A percentile compares a stretch with the other conserved stretches of the same genome.
phyloP scores from a whole-genome alignment of 2,113 vertebrate species.

The Todiramphus chloris region DNA sequence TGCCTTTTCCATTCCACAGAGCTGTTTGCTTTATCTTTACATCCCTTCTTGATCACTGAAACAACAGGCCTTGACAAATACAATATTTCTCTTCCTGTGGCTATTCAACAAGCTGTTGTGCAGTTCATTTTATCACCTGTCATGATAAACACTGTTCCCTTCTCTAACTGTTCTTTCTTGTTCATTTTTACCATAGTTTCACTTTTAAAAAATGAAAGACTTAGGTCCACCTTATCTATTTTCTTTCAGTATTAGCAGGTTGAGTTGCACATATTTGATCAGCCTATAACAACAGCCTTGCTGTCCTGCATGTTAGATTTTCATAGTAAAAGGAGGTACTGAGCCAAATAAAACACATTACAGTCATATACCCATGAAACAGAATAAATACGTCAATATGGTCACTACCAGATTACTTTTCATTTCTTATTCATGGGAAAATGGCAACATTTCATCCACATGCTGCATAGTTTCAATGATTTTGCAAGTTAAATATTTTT shows the following conservation, averaged over 20 bases:
- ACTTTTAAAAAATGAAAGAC: not conserved
- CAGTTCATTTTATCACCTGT: not conserved
- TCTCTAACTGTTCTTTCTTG: not conserved
- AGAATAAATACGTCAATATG: not conserved
- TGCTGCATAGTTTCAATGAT: not conserved
- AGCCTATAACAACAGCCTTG: not conserved
- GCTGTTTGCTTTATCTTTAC: not conserved
- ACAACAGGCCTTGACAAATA: not conserved
- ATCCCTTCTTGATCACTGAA: not conserved
- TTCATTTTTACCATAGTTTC: not conserved
- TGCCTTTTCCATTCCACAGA: not conserved
- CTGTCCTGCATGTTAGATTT: not conserved
- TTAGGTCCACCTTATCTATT: not conserved
- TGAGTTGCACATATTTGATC: not conserved
- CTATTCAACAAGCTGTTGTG: not conserved
- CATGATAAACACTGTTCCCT: not conserved
- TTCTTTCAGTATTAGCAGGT: not conserved
- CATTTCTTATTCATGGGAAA: not conserved
- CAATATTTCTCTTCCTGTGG: not conserved
- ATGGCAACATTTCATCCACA: not conserved
- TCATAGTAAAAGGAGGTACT: not conserved
- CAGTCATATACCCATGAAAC: not conserved
- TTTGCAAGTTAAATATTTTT: conserved; percentile 1
- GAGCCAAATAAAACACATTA: not conserved
- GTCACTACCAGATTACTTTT: not conserved